Percentiles rank a stretch among this genome's conserved stretches.
These are phyloP conservation scores for Chauna torquata DNA, from an alignment of 2,113 vertebrate genomes.

Conservation along the genomic window DNA sequence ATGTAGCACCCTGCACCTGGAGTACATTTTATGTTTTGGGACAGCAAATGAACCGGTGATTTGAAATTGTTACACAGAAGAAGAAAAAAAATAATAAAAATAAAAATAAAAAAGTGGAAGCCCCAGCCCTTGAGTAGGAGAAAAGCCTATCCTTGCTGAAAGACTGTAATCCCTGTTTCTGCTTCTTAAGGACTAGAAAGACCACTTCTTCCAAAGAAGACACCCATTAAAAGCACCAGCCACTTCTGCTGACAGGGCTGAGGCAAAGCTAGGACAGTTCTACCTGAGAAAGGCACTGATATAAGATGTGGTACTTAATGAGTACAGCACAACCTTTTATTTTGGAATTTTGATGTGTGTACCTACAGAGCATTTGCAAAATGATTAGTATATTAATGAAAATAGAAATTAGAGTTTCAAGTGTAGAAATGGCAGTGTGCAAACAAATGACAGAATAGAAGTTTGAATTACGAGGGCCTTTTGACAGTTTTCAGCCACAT, in stretches of 20 bases:
- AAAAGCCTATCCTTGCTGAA: neutral
- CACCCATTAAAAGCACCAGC: neutral
- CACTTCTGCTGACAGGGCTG: neutral
- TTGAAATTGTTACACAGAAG: neutral
- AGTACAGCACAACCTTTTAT: neutral
- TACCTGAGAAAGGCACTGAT: rapidly evolving
- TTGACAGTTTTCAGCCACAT: neutral
- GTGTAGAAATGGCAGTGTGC: neutral
- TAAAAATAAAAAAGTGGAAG: neutral
- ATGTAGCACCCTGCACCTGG: neutral
- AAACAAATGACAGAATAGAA: neutral
- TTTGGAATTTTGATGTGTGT: neutral
- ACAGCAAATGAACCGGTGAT: neutral
- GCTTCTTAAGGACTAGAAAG: neutral
- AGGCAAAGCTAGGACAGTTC: neutral
- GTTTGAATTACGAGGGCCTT: neutral
- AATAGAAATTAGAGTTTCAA: neutral
- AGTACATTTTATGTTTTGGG: neutral
- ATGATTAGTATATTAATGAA: neutral
- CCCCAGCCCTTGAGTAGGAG: neutral
- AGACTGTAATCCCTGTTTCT: neutral
- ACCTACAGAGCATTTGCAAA: neutral
- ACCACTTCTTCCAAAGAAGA: neutral
- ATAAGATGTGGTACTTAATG: neutral
- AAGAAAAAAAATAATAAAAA: neutral